These are phyloP conservation scores for Oxystoma pomonae DNA, from an alignment of 2,888 invertebrate species.

Conservation along the genomic window DNA sequence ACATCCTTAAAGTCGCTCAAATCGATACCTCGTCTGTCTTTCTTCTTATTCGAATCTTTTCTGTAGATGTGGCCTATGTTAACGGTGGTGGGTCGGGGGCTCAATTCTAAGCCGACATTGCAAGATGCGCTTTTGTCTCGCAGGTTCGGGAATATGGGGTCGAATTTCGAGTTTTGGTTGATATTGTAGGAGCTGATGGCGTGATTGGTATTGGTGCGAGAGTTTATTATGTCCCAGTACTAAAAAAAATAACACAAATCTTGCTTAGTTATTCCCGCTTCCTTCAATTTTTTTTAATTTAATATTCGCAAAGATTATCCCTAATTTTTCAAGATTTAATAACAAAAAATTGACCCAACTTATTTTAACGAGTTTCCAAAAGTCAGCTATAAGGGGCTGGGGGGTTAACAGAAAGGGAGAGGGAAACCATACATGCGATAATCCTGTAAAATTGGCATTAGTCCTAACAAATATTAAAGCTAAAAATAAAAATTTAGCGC, in stretches of 20 bases:
- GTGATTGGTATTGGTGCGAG: slow-evolving; percentile 49
- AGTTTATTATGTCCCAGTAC: slow-evolving; percentile 71
- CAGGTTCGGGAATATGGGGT: slow-evolving; percentile 50
- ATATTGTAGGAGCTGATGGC: slow-evolving; percentile 46
- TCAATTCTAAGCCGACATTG: slow-evolving; percentile 68
- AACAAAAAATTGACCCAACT: too few species aligned
- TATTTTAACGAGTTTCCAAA: too few species aligned
- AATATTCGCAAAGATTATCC: too few species aligned
- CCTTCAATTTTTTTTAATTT: too few species aligned
- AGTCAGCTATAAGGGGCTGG: too few species aligned
- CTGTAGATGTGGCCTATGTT: slow-evolving; percentile 36
- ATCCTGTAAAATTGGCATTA: too few species aligned
- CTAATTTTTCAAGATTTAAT: too few species aligned
- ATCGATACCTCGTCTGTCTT: slow-evolving; percentile 34
- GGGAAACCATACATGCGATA: too few species aligned
- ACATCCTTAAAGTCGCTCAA: slow-evolving; percentile 12
- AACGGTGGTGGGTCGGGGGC: slow-evolving; percentile 63
- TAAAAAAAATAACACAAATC: slow-evolving; percentile 43
- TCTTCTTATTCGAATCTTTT: slow-evolving; percentile 36
- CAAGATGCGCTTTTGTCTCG: slow-evolving; percentile 78
- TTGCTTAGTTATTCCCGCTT: too few species aligned
- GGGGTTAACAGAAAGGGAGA: too few species aligned
- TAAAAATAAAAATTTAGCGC: too few species aligned
- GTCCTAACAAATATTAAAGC: too few species aligned
- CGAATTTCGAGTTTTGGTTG: slow-evolving; percentile 45